Evolutionary conservation across 1,140 invertebrate species (phyloP), one percentile per base, ranked within the genome.

Genomic region (Neodiprion virginianus): DNA sequence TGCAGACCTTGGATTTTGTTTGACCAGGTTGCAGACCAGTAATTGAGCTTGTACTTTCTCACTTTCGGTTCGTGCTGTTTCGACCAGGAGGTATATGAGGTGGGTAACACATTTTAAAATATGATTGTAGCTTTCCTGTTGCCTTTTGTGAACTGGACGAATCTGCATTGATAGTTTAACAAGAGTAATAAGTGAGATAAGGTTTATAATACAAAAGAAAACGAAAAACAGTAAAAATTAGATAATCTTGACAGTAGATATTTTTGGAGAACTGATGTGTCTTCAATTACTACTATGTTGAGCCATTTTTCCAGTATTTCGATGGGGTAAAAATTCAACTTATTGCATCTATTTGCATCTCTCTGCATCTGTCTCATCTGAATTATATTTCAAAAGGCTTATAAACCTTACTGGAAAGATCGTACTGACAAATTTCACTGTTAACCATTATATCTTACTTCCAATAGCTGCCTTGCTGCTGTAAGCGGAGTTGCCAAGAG

Each of bases 51-150:
- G 73, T 77, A 72, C 49, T 83, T 87, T 86, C 50, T 91, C 84
- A 75, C 91, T 87, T 10, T 86, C 81, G 12, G 90, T 89, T 79
- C 89, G 86, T 65, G 90, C 89, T 74, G 92, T 93, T 85, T 92
- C 89, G 71, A 93, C 86, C 69, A 96, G 87, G 72, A 97, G 87
- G 85, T 95, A 95, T 74, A 97, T 92, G 53, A 96, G 88, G 87
- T 96, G 95, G 1, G 95, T 94, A 7, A 95, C 90, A 80, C 94
- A 95, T 80, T 93, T 94, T 74, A 96, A 86, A 23, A 94, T 93
- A 73, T 93, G 91, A 83, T 97, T 95, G 82, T 95, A 96, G 87
- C 92, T 94, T 75, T 96, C 95, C 78, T 94, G 92, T 82, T 97
- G 96, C 75, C 92, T 89, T 80, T 94, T 93, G 82, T 93, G 93